Evolutionary conservation across 2,797 vertebrate species (phyloP), one percentile per base, ranked within the genome.

Genomic region (Hydrocynus forskahlii): DNA sequence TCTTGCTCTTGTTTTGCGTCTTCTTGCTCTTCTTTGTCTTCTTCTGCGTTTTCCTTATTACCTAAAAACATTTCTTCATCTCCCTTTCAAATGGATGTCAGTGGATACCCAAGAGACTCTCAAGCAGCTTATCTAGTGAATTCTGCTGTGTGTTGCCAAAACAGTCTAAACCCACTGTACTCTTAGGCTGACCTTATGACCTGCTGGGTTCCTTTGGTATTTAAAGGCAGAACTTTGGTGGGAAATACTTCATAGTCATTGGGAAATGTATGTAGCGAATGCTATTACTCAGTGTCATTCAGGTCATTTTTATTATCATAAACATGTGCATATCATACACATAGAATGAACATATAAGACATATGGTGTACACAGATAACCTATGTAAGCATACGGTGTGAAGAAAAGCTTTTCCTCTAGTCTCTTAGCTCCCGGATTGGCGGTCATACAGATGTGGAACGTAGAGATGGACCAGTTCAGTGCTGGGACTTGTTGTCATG

Each of bases 401-500:
- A 19, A 8, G 54, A 29, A 55, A 23, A 69, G 38, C 16, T 69
- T 45, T 60, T 69, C 2, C 17, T 68, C 0, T n/a, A 17, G 54
- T 66, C 57, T 19, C 38, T 43, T n/a, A 63, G 19, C 69, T 45
- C 52, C 62, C 45, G 43, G 16, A 59, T 66, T 55, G 5, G 83
- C 75, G 70, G 45, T 87, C 83, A 79, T 78, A 71, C 55, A 80
- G 73, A 52, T 78, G 76, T 64, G 81, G 40, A 43, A 60, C 60
- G n/a, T 73, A 64, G 57, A 62, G 80, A 77, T 4, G 0, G 67
- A 43, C 21, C 79, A 88, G 68, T 85, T 86, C 87, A 83, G 79
- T 87, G 85, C 87, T 89, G 85, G 79, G 84, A 88, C 92, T 88
- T 90, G 90, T 92, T 91, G 92, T 89, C 92, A 92, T 93, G 89